Evolutionary conservation across 1,140 invertebrate genomes (phyloP).

Genomic region (Zaprionus kolodkinae): DNA sequence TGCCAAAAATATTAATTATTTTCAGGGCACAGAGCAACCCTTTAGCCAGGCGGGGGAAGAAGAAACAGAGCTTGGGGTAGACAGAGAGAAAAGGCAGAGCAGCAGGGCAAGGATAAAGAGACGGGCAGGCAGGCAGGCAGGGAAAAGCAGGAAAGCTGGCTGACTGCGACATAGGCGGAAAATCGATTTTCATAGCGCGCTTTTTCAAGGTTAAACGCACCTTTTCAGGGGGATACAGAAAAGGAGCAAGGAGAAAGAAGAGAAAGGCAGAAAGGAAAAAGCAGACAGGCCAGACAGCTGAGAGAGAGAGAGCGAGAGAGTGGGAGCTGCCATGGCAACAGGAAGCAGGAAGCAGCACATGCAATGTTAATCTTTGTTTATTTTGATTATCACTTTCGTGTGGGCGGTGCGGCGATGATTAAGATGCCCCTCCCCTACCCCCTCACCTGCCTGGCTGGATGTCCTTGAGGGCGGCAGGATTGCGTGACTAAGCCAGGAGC

Average conservation of each 20-base stretch:
- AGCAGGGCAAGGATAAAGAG: neutral
- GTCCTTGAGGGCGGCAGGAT: slow-evolving; percentile 64
- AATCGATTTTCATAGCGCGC: slow-evolving; percentile 68
- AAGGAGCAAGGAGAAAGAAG: no score
- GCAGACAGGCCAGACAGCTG: neutral
- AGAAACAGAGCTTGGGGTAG: no score
- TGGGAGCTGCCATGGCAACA: neutral
- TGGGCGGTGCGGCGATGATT: neutral
- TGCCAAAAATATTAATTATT: slow-evolving; percentile 69
- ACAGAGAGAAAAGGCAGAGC: neutral
- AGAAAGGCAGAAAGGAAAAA: neutral
- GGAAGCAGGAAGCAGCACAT: slow-evolving; percentile 1
- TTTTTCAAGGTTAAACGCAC: slow-evolving; percentile 63
- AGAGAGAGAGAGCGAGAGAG: neutral
- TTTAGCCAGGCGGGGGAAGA: slow-evolving; percentile 33
- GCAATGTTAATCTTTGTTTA: slow-evolving; percentile 72
- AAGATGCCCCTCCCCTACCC: neutral
- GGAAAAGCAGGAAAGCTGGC: neutral
- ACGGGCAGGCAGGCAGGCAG: neutral
- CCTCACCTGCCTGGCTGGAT: neutral
- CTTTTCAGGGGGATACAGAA: neutral
- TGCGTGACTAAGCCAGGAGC: slow-evolving; percentile 35
- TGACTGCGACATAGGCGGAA: neutral
- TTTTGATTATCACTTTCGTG: slow-evolving; percentile 78
- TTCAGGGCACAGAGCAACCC: slow-evolving; percentile 51